A percentile compares a stretch with the other conserved stretches of the same genome.
These are phyloP conservation scores for Timema cristinae DNA, from an alignment of 2,888 invertebrate species.

Conservation along the genomic window DNA sequence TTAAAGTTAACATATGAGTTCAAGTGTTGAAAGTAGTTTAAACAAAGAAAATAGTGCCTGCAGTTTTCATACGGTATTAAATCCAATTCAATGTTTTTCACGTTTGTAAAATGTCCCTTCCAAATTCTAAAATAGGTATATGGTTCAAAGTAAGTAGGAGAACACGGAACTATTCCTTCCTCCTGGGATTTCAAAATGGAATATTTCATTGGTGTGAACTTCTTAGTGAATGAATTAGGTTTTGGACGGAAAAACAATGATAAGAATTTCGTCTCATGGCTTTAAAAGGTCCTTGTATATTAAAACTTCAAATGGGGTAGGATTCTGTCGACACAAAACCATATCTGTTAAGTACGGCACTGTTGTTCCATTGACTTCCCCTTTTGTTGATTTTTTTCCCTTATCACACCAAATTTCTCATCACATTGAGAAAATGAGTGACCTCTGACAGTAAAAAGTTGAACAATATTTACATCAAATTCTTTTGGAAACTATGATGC, in stretches of 20 bases:
- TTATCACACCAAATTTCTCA: neutral
- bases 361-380: neutral
- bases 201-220: constrained; percentile 1
- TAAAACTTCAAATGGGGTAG: neutral
- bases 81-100: neutral
- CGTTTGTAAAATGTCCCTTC: neutral
- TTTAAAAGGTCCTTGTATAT: too few species aligned
- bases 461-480: constrained; percentile 11
- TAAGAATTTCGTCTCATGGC: too few species aligned
- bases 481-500: constrained; percentile 3
- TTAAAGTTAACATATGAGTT: too few species aligned
- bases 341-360: constrained; percentile 1
- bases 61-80: constrained; percentile 1
- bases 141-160: neutral
- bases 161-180: neutral
- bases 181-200: neutral
- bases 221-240: neutral
- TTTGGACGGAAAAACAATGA: neutral
- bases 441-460: neutral
- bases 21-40: too few species aligned
- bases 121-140: neutral
- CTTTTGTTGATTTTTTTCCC: too few species aligned
- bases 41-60: too few species aligned
- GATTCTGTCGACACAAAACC: constrained; percentile 11
- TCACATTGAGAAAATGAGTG: constrained; percentile 12